Evolutionary conservation across 1,140 invertebrate species (phyloP).

Genomic region (Dinoponera quadriceps): DNA sequence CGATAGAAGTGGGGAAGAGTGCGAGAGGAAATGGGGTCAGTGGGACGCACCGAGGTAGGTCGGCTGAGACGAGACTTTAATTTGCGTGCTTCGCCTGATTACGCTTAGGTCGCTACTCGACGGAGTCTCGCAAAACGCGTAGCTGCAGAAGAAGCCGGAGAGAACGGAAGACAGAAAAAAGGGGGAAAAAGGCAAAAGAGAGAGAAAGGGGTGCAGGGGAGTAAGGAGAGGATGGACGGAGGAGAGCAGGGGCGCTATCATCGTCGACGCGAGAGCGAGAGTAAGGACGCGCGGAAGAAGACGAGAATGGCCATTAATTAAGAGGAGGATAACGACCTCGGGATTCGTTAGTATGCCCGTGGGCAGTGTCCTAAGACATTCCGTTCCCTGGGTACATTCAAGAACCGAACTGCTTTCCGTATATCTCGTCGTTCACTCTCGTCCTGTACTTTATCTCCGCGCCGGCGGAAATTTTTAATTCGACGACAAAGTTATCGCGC

Average conservation of each 20-base stretch:
- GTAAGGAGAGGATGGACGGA: neutral
- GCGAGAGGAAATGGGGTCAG: slow-evolving; percentile 80
- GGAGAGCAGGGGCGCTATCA: slow-evolving; percentile 15
- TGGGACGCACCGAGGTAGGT: slow-evolving; percentile 73
- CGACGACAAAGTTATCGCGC: slow-evolving; percentile 42
- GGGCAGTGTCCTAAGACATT: slow-evolving; percentile 69
- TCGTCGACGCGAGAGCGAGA: slow-evolving; percentile 59
- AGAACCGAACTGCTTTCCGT: slow-evolving; percentile 33
- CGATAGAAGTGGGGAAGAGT: slow-evolving; percentile 18
- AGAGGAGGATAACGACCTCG: slow-evolving; percentile 71
- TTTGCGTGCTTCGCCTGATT: slow-evolving; percentile 72
- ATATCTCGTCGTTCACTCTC: neutral
- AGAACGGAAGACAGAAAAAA: slow-evolving; percentile 7
- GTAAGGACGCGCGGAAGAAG: slow-evolving; percentile 70
- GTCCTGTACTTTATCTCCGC: neutral
- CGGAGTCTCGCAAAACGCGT: slow-evolving; percentile 52
- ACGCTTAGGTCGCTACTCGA: slow-evolving; percentile 61
- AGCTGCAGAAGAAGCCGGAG: slow-evolving; percentile 2
- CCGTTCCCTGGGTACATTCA: slow-evolving; percentile 41
- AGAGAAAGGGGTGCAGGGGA: neutral
- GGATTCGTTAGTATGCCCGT: slow-evolving; percentile 69
- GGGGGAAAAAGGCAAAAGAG: neutral
- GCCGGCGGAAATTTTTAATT: slow-evolving; percentile 52
- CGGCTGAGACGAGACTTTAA: slow-evolving; percentile 68
- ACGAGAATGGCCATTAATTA: slow-evolving; percentile 73